These are phyloP conservation scores for Agrotis clavis DNA, from an alignment of 2,888 invertebrate species.

Conservation along the genomic window DNA sequence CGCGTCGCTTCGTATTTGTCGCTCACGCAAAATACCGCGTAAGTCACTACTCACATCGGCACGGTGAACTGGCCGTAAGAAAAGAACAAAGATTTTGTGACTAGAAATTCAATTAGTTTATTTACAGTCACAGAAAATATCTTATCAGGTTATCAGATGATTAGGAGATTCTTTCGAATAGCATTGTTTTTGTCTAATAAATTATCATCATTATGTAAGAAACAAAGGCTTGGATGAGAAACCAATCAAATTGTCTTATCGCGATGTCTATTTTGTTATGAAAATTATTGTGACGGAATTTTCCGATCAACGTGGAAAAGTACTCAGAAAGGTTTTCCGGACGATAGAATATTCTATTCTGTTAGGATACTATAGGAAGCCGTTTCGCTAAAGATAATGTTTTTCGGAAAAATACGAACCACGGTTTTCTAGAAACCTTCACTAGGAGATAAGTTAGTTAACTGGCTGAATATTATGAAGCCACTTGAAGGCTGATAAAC, in stretches of 20 bases:
- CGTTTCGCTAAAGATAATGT: too few species aligned
- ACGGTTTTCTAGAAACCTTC: too few species aligned
- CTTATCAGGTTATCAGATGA: conserved; percentile 9
- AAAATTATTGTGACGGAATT: conserved; percentile 11
- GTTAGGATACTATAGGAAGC: too few species aligned
- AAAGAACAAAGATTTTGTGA: background rate
- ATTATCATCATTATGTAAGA: conserved; percentile 8
- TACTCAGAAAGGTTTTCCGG: background rate
- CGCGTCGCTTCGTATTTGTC: too few species aligned
- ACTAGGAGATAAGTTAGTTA: too few species aligned
- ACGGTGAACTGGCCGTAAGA: too few species aligned
- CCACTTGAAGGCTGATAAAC: too few species aligned
- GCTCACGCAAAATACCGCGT: too few species aligned
- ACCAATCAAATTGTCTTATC: background rate
- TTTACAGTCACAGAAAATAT: conserved; percentile 1
- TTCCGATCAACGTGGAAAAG: background rate
- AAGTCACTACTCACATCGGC: too few species aligned
- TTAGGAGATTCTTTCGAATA: background rate
- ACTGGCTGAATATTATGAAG: too few species aligned
- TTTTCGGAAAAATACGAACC: too few species aligned
- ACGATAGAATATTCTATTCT: background rate
- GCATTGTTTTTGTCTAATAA: conserved; percentile 8
- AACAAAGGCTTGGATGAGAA: background rate
- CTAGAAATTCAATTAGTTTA: conserved; percentile 20
- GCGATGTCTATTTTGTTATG: background rate